phyloP scores from a whole-genome alignment of 2,113 vertebrate genomes.

The Oceanites oceanicus region DNA sequence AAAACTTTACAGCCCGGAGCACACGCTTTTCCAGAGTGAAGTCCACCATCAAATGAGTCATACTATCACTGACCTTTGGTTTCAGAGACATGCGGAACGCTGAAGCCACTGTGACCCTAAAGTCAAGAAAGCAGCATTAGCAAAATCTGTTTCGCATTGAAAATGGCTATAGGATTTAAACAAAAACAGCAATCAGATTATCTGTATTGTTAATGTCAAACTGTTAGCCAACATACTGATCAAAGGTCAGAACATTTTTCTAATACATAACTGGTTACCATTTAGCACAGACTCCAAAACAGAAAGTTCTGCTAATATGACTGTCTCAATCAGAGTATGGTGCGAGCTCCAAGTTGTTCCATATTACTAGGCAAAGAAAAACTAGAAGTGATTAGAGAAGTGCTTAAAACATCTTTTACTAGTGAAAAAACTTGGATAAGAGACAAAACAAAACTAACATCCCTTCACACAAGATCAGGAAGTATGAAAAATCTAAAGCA shows the following conservation, averaged over 20 bases:
- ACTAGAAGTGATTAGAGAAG: background rate
- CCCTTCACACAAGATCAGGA: background rate
- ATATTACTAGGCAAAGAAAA: background rate
- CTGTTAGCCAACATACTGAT: background rate
- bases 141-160: background rate
- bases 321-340: background rate
- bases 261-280: background rate
- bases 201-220: background rate
- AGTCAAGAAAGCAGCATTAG: slow-evolving; percentile 54
- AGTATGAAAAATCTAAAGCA: background rate
- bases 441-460: background rate
- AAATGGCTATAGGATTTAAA: too few relatives aligned
- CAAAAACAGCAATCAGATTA: background rate
- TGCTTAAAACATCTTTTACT: background rate
- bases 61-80: slow-evolving; percentile 84
- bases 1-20: slow-evolving; percentile 85
- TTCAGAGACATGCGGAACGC: slow-evolving; percentile 90
- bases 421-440: background rate
- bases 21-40: slow-evolving; percentile 84
- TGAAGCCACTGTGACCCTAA: slow-evolving; percentile 91
- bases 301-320: background rate
- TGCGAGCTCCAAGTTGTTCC: background rate
- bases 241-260: background rate
- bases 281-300: background rate
- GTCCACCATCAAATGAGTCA: slow-evolving; percentile 91